Percentiles rank a stretch among this genome's conserved stretches.
These are phyloP conservation scores for Acanthaster planci DNA, from an alignment of 35 echinoderm and acorn worm species.

Conservation along the genomic window DNA sequence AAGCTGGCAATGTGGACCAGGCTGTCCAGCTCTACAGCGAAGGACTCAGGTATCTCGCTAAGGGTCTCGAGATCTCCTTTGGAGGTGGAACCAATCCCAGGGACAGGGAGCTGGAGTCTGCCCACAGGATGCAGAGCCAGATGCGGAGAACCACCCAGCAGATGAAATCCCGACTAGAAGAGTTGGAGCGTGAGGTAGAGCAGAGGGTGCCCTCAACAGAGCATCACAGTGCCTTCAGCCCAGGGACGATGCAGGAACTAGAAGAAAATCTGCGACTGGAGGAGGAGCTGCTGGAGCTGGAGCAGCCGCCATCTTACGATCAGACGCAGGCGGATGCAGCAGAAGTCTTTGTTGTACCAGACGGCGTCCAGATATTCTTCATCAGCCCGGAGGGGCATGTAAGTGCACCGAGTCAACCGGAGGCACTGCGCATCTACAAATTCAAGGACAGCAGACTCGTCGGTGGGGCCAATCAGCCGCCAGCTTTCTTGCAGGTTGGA, in stretches of 20 bases:
- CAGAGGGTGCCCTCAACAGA: not conserved
- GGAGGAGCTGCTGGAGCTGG: slow-evolving; percentile 41
- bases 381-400: slow-evolving; percentile 82
- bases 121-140: slow-evolving; percentile 66
- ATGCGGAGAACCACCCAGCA: slow-evolving; percentile 87
- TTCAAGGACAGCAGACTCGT: slow-evolving; percentile 60
- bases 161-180: slow-evolving; percentile 87
- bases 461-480: slow-evolving; percentile 60
- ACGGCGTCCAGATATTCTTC: slow-evolving; percentile 86
- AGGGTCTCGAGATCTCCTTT: slow-evolving; percentile 64
- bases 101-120: slow-evolving; percentile 61
- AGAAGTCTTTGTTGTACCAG: slow-evolving; percentile 56
- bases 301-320: slow-evolving; percentile 76
- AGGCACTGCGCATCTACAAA: slow-evolving; percentile 69
- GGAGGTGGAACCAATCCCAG: slow-evolving; percentile 33
- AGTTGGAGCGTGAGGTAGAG: slow-evolving; percentile 40
- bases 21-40: slow-evolving; percentile 76
- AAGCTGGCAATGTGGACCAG: slow-evolving; percentile 58
- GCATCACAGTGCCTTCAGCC: not conserved
- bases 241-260: slow-evolving; percentile 37
- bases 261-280: slow-evolving; percentile 59
- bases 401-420: slow-evolving; percentile 74
- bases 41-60: slow-evolving; percentile 63
- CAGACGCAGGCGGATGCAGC: slow-evolving; percentile 70
- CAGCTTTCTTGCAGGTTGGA: slow-evolving; percentile 88